These are phyloP conservation scores for Graptemys geographica DNA, from an alignment of 2,797 vertebrate genomes.

Conservation along the genomic window DNA sequence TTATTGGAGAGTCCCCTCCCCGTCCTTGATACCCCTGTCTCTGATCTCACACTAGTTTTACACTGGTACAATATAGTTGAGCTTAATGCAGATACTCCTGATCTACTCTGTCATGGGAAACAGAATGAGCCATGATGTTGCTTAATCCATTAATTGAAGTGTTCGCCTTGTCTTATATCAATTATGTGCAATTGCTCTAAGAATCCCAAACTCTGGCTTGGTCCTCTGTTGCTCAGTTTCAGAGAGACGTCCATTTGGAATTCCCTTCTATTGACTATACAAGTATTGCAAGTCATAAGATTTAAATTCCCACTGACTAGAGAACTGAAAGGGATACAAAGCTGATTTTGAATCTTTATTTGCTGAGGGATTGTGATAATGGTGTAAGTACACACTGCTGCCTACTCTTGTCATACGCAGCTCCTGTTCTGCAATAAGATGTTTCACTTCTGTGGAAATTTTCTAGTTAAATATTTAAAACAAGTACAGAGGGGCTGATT, in stretches of 20 bases:
- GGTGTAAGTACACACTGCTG: background rate
- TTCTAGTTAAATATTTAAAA: background rate
- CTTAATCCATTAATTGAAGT: background rate
- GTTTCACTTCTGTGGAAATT: background rate
- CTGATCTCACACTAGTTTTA: background rate
- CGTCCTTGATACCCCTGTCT: background rate
- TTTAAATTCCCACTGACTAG: background rate
- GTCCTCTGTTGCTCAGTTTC: background rate
- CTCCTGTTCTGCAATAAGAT: background rate
- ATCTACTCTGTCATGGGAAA: background rate
- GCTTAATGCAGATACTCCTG: background rate
- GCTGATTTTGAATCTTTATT: background rate
- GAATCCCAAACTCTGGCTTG: background rate
- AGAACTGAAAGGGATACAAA: background rate
- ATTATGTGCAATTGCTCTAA: background rate
- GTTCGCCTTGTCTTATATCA: background rate
- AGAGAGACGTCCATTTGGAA: background rate
- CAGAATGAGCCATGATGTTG: background rate
- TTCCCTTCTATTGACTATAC: background rate
- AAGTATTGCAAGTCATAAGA: background rate
- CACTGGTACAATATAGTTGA: background rate
- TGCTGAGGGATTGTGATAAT: background rate
- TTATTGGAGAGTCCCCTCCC: background rate
- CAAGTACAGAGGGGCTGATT: background rate
- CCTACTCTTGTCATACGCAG: background rate